Evolutionary conservation across 2,888 invertebrate genomes (phyloP).

Genomic region (Pogonocherus hispidulus): DNA sequence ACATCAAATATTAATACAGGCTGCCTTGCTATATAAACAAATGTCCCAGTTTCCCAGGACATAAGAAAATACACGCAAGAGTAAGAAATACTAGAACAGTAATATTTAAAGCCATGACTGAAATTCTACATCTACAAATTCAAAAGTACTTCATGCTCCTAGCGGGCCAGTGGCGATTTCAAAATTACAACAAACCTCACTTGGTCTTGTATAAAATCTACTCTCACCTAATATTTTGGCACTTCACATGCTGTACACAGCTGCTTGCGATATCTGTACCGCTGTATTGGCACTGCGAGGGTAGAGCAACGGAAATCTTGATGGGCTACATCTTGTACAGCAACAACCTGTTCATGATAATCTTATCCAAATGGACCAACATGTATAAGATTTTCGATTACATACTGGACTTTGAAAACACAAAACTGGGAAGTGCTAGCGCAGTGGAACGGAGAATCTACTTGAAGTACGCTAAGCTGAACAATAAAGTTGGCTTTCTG

Average conservation of each 20-base stretch:
- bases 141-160: constrained; percentile 19
- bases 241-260: constrained; percentile 22
- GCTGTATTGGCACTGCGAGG: constrained; percentile 22
- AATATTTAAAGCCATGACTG: no score
- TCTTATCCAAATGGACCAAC: constrained; percentile 22
- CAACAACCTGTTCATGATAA: constrained; percentile 27
- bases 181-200: neutral
- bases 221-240: neutral
- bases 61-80: no score
- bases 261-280: constrained; percentile 10
- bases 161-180: constrained; percentile 32
- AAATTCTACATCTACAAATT: no score
- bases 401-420: constrained; percentile 30
- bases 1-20: no score
- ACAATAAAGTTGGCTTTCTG: constrained; percentile 14
- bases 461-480: constrained; percentile 23
- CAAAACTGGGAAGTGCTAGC: neutral
- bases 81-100: no score
- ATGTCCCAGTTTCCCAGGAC: no score
- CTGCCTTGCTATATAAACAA: no score
- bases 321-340: constrained; percentile 33
- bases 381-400: constrained; percentile 19
- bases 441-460: constrained; percentile 30
- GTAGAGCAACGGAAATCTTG: constrained; percentile 24
- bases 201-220: constrained; percentile 2